Conservation (phyloP, 2,888 invertebrate species). For the Mantis religiosa region DNA sequence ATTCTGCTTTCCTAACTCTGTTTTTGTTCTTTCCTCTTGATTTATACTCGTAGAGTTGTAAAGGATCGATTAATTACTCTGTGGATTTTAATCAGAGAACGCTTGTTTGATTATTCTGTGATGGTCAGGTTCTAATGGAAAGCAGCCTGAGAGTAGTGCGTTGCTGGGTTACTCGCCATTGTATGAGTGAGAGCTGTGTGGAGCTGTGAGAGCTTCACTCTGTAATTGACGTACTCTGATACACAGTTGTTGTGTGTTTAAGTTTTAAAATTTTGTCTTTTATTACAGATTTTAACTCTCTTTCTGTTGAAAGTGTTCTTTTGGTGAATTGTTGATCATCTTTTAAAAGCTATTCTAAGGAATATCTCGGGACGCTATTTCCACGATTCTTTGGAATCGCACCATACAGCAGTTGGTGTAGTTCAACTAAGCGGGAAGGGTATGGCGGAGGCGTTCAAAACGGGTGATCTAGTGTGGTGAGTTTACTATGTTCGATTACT, state of each 20-base stretch:
- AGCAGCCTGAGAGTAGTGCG: neutral
- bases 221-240: neutral
- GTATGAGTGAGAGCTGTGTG: too few species aligned
- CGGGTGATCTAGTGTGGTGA: conserved; percentile 68
- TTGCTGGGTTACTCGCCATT: neutral
- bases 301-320: neutral
- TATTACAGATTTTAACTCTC: neutral
- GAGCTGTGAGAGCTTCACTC: neutral
- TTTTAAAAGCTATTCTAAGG: neutral
- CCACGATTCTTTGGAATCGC: conserved; percentile 15
- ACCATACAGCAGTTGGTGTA: neutral
- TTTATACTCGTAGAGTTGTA: too few species aligned
- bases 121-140: neutral
- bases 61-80: too few species aligned
- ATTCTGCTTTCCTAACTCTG: too few species aligned
- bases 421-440: neutral
- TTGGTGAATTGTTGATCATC: neutral
- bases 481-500: conserved; percentile 38
- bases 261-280: neutral
- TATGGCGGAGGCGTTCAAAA: conserved; percentile 46
- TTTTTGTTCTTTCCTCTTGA: too few species aligned
- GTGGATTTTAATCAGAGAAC: too few species aligned
- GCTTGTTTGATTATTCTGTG: too few species aligned
- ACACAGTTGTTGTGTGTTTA: neutral
- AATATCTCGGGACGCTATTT: conserved; percentile 14